Base-by-base conservation (phyloP, 1,140 invertebrate species). In the Drosophila ananassae region DNA sequence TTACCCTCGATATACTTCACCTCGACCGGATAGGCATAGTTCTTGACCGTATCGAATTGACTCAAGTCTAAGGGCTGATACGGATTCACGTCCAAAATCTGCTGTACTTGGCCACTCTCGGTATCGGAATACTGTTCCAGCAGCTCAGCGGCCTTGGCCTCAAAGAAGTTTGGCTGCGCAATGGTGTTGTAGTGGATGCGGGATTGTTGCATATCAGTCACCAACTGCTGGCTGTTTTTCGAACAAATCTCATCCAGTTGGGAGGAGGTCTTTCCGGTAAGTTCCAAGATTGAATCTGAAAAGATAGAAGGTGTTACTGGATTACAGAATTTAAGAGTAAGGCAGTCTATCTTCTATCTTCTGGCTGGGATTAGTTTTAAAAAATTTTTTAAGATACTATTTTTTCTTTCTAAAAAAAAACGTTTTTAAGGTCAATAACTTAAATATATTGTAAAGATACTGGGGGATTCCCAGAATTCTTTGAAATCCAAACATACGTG, bases 1-100 rank as follows among this genome's bases (percentile, higher is more conserved):
- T 91, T 89, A 24, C 90, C 90, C 47, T 85, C 74, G 34, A 91
- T 73, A 6, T 91, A 80, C 52, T 91, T 91, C 1, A 91, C 89
- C 54, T 91, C 89, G 3, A 90, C 67, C 2, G 90, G 90, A 24
- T 91, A 91, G 3, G 80, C 85, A 50, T 81, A 83, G 63, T 90
- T 91, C 46, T 89, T 87, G 3, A 91, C 82, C 53, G 91, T 85
- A 57, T 91, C 90, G 4, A 81, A 91, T 4, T 69, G 72, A 34
- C 67, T 89, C 7, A 91, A 61, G 39, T 91, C 90, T 10, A 90
- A 57, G 0, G 85, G 68, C 34, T 89, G 66, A 17, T 76, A 79
- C 0, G 73, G 64, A 24, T 66, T 62, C 17, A 90, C 50, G 2
- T 76, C 67, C 32, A 85, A 41, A 3, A 73, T 71, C 17, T 84